Evolutionary conservation across 2,888 invertebrate genomes (phyloP), one percentile per base, ranked within the genome.

Genomic region (Lagria hirta): DNA sequence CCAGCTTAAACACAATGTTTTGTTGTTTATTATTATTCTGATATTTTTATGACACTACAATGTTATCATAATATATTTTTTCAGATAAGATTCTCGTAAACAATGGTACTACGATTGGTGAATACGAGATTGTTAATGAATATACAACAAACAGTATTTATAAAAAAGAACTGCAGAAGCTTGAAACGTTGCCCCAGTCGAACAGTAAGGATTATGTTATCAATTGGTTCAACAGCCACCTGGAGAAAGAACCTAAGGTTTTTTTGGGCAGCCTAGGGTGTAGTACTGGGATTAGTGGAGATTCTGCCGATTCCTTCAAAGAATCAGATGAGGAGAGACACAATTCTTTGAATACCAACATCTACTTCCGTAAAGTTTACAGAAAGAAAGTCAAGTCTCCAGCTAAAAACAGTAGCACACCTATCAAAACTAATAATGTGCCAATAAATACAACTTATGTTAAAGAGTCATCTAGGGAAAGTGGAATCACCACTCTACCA

Each of bases 21-120:
- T 14, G 37, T 43, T 36, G 35, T 43, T 30, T 38, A 22, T 27
- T 36, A 23, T 14, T 13, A 22, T 24, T 22, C 41, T 24, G n/a
- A n/a, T n/a, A 16, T 21, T n/a, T 30, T 4, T 29, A 7, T 15
- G 23, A 29, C 22, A 30, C n/a, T n/a, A 34, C 24, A 33, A 35
- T 41, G 15, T 22, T 35, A 41, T 33, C 36, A 34, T 6, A 18
- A 18, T 18, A n/a, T 5, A n/a, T n/a, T 6, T 18, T 18, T 18
- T 2, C 73, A 83, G 84, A 83, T 54, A 81, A 79, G 72, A 72
- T 84, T 52, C 59, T 83, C 56, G 68, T 84, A 51, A 78, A 79
- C 35, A 80, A 78, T 56, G 81, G 81, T 49, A 70, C 76, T 54
- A 61, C 78, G 51, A 69, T 81, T 15, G 82, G 80, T 4, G 82